Base-by-base conservation (phyloP, 2,113 vertebrate species). In the Muscicapa adusta region DNA sequence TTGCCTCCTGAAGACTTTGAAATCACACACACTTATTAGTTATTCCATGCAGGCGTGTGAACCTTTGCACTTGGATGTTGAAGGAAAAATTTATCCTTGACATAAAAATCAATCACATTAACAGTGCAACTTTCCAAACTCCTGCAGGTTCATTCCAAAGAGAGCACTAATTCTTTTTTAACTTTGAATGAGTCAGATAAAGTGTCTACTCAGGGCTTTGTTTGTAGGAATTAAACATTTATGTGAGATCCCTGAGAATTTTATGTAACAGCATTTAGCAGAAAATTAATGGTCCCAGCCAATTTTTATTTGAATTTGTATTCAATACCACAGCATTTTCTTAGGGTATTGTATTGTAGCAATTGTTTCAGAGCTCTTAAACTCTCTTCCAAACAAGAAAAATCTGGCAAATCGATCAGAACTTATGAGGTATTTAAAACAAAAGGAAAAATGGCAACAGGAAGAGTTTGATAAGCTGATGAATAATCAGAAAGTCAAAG, bases 101-200 rank as follows among this genome's bases (percentile, higher is more conserved):
- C 85, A 43, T 67, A 91, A 94, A 93, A 96, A 89, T 94, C 89
- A 91, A 89, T 95, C 85, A 90, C 61, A 40, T 68, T 63, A 94
- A 88, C 36, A 86, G 81, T 62, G 68, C 8, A 13, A 93, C 92
- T 84, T 88, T 94, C 71, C 88, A 60, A 85, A 79, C 67, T 93
- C 91, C 88, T 86, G 76, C 78, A 91, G 82, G 78, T 89, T 96
- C 14, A 71, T 68, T 83, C 85, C 60, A 90, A 89, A 95, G n/a
- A 95, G 13, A 90, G 66, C 63, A 67, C 36, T 36, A 66, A 90
- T 47, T 91, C 82, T 94, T 86, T 68, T 91, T 67, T 51, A 83
- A 83, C 68, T 83, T 43, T 9, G 9, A 94, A 79, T 61, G 48
- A 93, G 74, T 48, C 85, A 67, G 70, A 94, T 75, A 89, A 88